phyloP scores from a whole-genome alignment of 2,113 vertebrate species.

The Phylloscopus whistleri region DNA sequence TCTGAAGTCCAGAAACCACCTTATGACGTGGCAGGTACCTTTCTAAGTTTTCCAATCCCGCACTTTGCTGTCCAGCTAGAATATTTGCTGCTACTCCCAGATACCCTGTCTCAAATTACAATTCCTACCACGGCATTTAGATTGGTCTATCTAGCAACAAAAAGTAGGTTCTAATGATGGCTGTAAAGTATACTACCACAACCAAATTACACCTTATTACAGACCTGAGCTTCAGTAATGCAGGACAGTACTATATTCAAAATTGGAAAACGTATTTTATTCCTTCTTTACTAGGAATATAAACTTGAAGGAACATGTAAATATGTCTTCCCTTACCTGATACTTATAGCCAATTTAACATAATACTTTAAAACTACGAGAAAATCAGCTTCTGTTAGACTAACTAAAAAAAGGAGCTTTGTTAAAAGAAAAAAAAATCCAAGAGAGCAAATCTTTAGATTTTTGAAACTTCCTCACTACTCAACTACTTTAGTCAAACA shows the following conservation, averaged over 20 bases:
- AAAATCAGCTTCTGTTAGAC: not conserved
- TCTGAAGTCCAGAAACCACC: not conserved
- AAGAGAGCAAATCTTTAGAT: rapidly evolving
- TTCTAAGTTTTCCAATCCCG: not conserved
- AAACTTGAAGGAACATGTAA: rapidly evolving
- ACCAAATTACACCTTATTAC: not conserved
- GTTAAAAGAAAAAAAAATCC: not conserved
- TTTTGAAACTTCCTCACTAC: not conserved
- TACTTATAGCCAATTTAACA: not conserved
- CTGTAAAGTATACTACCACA: not conserved
- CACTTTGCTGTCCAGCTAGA: not conserved
- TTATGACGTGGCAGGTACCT: not conserved
- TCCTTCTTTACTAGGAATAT: not conserved
- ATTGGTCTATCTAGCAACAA: not conserved
- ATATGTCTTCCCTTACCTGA: not conserved
- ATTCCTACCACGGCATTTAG: not conserved
- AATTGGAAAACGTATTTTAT: not conserved
- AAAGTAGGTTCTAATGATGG: not conserved
- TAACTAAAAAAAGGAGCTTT: not conserved
- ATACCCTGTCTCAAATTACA: not conserved
- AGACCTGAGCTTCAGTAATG: not conserved
- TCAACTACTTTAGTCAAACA: not conserved
- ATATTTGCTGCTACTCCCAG: not conserved
- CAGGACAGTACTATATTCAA: rapidly evolving
- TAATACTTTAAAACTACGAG: not conserved